Evolutionary conservation across 2,797 vertebrate species (phyloP), one percentile per base, ranked within the genome.

Genomic region (Setipinna tenuifilis): DNA sequence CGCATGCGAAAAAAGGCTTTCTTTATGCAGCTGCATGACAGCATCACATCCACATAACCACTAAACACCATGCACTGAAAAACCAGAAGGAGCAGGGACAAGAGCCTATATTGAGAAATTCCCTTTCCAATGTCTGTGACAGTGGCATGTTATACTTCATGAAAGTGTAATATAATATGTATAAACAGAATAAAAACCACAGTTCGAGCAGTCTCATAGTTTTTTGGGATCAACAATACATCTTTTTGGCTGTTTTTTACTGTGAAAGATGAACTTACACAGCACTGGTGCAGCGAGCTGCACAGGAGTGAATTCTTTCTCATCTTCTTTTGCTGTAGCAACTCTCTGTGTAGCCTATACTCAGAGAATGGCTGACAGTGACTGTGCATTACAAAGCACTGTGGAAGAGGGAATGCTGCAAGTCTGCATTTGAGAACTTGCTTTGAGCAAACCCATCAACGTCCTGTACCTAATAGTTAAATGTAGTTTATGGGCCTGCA

Each of bases 51-150:
- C 71, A 21, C 35, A 21, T 78, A 44, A 78, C 71, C 71, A 78
- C 71, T 78, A 44, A 78, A 78, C 71, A 78, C 35, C 71, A 78
- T 78, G 31, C 17, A 78, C 35, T 44, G 71, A 44, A 78, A 78
- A 78, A 44, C 31, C 71, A 78, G 35, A 11, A 78, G 5, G 35
- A 78, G 35, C 31, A 78, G 5, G 35, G 31, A 41, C 17, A 78
- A 78, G 3, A 19, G 35, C 9, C 31, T 75, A 75, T 75, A 75
- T 14, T 19, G 35, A 78, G 17, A 78, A 44, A 9, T 44, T 19
- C 7, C 35, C 16, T 78, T 10, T 21, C 6, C 10, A 0, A 1
- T 7, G 35, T 78, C 17, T 78, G 12, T 71, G 28, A 71, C 28
- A 31, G 25, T 68, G 61, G 9, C 19, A 19, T 62, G 16, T 14